Base-by-base conservation (phyloP, 1,140 invertebrate genomes). In the Homalodisca vitripennis region DNA sequence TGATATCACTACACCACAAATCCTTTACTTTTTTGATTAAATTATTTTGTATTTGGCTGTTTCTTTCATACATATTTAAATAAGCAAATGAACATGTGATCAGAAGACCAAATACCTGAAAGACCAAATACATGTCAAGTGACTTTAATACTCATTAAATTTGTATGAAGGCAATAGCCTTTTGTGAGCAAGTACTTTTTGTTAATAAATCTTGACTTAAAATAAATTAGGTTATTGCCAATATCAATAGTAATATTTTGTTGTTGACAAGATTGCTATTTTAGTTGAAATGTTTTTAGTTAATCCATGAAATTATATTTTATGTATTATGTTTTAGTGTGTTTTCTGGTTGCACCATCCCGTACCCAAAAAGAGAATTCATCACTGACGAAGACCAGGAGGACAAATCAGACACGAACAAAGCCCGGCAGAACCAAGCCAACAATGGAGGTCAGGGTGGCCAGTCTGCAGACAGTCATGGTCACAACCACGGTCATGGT, bases 311-410 rank as follows among this genome's bases (percentile, higher is more conserved):
- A 46, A 75, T 55, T 71, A 51, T 22, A 62, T 48, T 63, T 62
- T 68, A 47, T 70, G n/a, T n/a, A n/a, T n/a, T 73, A 75, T 72
- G 75, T 76, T 77, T 77, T 80, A 94, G 94, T 83, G 95, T 98
- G 20, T 98, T 98, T 82, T 90, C 93, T 72, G 95, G 94, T 14
- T 95, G 92, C 78, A 88, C 92, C 3, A 99, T 99, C 79, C 98
- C 98, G 0, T 99, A 99, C 83, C 97, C 97, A 0, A 99, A 99
- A 81, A 82, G 97, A 76, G 97, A 99, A 80, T 99, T 99, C 81
- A 85, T 99, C 62, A 98, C 94, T 20, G 97, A 99, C 77, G 97
- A 99, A 73, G 95, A 98, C 77, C 95, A 97, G 76, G 97, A 99
- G 72, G 93, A 97, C 77, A 95, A 97, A 81, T 88, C 90, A 68